phyloP scores from a whole-genome alignment of 2,113 vertebrate species.

The Gopherus flavomarginatus region DNA sequence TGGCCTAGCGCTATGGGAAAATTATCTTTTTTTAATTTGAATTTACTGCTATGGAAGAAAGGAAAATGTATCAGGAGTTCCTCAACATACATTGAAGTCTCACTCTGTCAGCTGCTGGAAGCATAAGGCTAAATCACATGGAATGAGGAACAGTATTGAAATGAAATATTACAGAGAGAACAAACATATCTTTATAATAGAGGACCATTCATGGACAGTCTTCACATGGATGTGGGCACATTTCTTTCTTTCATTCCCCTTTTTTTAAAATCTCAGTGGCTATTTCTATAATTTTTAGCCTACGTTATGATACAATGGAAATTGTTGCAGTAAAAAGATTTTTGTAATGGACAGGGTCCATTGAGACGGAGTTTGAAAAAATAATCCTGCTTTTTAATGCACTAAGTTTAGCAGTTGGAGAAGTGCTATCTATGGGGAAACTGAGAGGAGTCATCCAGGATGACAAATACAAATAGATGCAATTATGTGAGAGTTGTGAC shows the following conservation, averaged over 20 bases:
- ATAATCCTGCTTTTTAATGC: neutral
- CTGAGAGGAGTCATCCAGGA: neutral
- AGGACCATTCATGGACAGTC: neutral
- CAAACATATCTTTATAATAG: accelerated
- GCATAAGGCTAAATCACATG: accelerated
- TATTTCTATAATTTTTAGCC: neutral
- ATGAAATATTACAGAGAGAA: neutral
- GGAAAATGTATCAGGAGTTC: neutral
- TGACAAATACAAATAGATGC: neutral
- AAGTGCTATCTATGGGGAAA: neutral
- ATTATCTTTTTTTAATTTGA: neutral
- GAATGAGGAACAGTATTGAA: neutral
- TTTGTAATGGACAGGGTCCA: neutral
- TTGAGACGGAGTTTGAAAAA: neutral
- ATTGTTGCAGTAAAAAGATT: accelerated
- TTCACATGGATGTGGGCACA: accelerated
- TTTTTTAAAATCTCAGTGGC: neutral
- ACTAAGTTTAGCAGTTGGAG: neutral
- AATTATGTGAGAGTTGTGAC: neutral
- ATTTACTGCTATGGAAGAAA: neutral
- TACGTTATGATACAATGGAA: neutral
- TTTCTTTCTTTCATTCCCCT: neutral
- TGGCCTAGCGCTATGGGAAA: neutral
- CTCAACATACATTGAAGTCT: neutral
- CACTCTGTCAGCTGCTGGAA: neutral